These are phyloP conservation scores for Catocala fraxini DNA, from an alignment of 2,888 invertebrate species.

Conservation along the genomic window DNA sequence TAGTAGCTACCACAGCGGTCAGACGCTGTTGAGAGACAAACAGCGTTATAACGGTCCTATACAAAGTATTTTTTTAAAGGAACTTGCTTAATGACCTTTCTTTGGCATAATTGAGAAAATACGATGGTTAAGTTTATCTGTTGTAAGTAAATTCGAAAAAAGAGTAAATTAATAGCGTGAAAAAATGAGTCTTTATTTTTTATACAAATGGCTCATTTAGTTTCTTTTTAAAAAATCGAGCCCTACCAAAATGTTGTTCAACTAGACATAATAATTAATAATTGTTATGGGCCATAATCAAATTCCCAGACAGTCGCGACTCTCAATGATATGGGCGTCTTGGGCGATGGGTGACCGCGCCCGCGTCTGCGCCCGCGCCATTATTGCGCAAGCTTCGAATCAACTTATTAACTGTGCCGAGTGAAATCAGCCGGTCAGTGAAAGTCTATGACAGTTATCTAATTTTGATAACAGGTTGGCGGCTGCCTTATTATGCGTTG, in stretches of 20 bases:
- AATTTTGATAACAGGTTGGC: conserved; percentile 70
- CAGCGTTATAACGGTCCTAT: too few relatives aligned
- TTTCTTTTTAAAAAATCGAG: too few relatives aligned
- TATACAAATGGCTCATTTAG: too few relatives aligned
- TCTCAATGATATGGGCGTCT: conserved; percentile 39
- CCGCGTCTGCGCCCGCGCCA: conserved; percentile 31
- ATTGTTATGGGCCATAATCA: conserved; percentile 27
- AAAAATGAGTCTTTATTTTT: too few relatives aligned
- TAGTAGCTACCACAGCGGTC: too few relatives aligned
- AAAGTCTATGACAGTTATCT: conserved; percentile 82
- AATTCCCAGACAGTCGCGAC: conserved; percentile 30
- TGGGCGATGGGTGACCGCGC: conserved; percentile 42
- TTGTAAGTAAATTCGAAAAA: too few relatives aligned
- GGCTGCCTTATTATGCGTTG: conserved; percentile 13
- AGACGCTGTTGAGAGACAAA: too few relatives aligned
- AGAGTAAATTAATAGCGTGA: too few relatives aligned
- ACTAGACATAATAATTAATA: conserved; percentile 4
- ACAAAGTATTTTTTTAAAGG: too few relatives aligned
- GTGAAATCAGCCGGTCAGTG: conserved; percentile 79
- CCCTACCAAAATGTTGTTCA: not conserved
- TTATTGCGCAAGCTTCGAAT: conserved; percentile 74
- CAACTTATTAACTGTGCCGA: conserved; percentile 73
- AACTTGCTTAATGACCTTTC: too few relatives aligned
- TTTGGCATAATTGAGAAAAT: too few relatives aligned
- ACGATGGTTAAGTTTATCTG: too few relatives aligned